These are phyloP conservation scores for Pectinophora gossypiella DNA, from an alignment of 1,140 invertebrate genomes.

Conservation along the genomic window DNA sequence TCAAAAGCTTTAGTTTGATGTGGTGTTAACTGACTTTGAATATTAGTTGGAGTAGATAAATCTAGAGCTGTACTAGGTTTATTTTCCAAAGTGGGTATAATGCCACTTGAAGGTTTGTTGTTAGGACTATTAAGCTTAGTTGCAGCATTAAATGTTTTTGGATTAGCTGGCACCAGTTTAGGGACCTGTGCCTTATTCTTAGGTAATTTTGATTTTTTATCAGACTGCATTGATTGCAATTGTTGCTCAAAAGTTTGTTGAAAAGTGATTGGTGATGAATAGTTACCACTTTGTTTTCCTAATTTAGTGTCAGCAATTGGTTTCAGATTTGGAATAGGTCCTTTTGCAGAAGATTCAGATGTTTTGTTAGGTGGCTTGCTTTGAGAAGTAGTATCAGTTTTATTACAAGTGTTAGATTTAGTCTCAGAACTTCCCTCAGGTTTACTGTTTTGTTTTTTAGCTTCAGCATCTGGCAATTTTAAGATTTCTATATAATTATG, in stretches of 20 bases:
- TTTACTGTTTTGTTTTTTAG: conserved; percentile 50
- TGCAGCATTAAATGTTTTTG: conserved; percentile 51
- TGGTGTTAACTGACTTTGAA: conserved; percentile 60
- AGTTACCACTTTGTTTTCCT: conserved; percentile 53
- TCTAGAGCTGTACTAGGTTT: conserved; percentile 63
- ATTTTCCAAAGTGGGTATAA: conserved; percentile 31
- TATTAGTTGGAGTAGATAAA: conserved; percentile 65
- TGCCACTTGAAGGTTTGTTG: conserved; percentile 24
- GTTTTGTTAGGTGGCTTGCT: conserved; percentile 39
- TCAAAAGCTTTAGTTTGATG: conserved; percentile 70
- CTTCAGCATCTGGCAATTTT: conserved; percentile 73
- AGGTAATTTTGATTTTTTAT: conserved; percentile 62
- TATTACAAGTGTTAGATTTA: conserved; percentile 32
- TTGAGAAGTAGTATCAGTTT: conserved; percentile 32
- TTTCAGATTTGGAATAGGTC: conserved; percentile 72
- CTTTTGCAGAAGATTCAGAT: conserved; percentile 58
- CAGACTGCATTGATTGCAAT: conserved; percentile 54
- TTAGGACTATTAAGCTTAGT: conserved; percentile 21
- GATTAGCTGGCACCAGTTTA: conserved; percentile 60
- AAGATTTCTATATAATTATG: conserved; percentile 78
- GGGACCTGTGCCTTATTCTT: conserved; percentile 69
- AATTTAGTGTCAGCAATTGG: conserved; percentile 70
- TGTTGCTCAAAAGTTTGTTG: conserved; percentile 74
- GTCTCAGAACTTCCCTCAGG: conserved; percentile 29
- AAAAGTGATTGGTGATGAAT: conserved; percentile 62